Conservation (phyloP, 1,140 invertebrate species). For the Drosophila subpulchrella region DNA sequence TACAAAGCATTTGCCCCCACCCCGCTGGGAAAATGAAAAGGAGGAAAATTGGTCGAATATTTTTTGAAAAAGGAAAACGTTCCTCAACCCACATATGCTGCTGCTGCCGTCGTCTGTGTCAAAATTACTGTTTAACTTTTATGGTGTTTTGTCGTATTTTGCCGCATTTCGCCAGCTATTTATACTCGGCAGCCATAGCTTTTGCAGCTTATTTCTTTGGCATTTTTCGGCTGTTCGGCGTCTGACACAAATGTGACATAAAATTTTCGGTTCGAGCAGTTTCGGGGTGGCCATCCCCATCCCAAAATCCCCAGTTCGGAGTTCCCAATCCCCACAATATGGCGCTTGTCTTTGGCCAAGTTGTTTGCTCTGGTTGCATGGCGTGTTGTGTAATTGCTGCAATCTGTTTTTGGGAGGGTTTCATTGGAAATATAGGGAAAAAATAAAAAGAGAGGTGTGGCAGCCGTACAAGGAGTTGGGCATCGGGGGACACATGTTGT, state of each 20-base stretch:
- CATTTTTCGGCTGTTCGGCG: conserved; percentile 71
- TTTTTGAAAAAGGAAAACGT: conserved; percentile 33
- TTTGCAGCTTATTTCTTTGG: conserved; percentile 78
- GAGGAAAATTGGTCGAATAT: conserved; percentile 56
- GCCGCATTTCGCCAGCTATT: conserved; percentile 67
- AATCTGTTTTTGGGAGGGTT: conserved; percentile 60
- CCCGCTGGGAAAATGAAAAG: conserved; percentile 15
- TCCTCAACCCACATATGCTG: conserved; percentile 60
- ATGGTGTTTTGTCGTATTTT: conserved; percentile 73
- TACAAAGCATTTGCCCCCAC: conserved; percentile 61
- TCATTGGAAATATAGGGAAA: conserved; percentile 23
- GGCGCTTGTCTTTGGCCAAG: conserved; percentile 63
- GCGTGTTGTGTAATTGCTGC: conserved; percentile 78
- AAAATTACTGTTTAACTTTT: conserved; percentile 80
- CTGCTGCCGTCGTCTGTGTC: conserved; percentile 59
- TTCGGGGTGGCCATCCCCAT: conserved; percentile 23
- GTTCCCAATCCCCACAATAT: conserved; percentile 51
- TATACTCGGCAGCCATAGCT: conserved; percentile 56
- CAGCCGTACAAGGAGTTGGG: conserved; percentile 17
- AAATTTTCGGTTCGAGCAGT: conserved; percentile 52
- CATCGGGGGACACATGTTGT: conserved; percentile 67
- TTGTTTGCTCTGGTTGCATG: conserved; percentile 59
- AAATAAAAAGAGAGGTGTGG: conserved; percentile 30
- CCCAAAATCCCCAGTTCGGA: conserved; percentile 12
- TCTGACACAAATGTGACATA: conserved; percentile 78